Percentiles rank a stretch among this genome's conserved stretches.
Evolutionary conservation across 2,888 invertebrate species (phyloP).

Genomic region (Harpalus rufipes): DNA sequence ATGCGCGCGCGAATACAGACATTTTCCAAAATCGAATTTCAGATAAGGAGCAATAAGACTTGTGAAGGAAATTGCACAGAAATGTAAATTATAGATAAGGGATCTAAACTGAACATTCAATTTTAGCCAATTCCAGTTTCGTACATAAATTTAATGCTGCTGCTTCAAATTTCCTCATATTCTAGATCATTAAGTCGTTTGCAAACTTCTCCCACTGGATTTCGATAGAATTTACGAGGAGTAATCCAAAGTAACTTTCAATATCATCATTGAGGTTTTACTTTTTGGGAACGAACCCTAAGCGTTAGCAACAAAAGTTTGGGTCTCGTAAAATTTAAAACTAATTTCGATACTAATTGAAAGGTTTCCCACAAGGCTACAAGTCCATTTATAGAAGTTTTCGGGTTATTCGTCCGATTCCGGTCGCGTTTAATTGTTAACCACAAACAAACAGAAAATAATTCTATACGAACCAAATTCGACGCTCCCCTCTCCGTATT

Average conservation of each 20-base stretch:
- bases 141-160: constrained; percentile 51
- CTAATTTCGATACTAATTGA: no score
- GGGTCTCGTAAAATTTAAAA: no score
- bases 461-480: no score
- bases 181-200: constrained; percentile 29
- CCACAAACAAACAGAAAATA: no score
- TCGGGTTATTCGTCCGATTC: no score
- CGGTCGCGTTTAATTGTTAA: no score
- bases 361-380: no score
- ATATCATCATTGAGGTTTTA: background rate
- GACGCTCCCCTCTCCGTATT: no score
- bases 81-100: constrained; percentile 63
- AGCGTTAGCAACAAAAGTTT: no score
- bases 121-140: constrained; percentile 51
- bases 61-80: constrained; percentile 57
- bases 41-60: constrained; percentile 62
- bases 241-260: background rate
- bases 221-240: background rate
- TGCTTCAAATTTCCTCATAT: constrained; percentile 36
- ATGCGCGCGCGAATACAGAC: constrained; percentile 45
- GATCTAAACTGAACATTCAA: constrained; percentile 61
- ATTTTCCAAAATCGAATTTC: constrained; percentile 59
- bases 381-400: no score
- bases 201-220: constrained; percentile 3
- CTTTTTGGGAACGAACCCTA: no score